Conservation (phyloP, 2,888 invertebrate species). For the Nysson spinosus region DNA sequence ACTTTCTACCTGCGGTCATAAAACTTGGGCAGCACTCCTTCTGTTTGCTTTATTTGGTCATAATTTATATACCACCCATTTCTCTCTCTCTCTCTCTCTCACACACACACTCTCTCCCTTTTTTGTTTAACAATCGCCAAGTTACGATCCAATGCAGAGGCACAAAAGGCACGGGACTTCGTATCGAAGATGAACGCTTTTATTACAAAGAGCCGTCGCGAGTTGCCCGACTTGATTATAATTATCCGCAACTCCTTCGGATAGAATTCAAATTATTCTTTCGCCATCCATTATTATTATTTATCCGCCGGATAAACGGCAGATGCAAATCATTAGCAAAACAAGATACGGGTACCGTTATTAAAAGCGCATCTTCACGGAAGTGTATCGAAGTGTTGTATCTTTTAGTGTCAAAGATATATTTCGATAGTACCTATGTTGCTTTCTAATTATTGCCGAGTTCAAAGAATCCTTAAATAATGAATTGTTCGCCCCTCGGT, state of each 20-base stretch:
- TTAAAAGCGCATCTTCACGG: conserved; percentile 1
- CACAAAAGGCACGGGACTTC: conserved; percentile 56
- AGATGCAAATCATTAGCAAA: too few species aligned
- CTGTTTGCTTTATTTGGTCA: conserved; percentile 24
- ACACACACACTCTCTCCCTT: too few species aligned
- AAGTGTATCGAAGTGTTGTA: not conserved
- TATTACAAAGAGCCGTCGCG: conserved; percentile 1
- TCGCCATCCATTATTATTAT: too few species aligned
- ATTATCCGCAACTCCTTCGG: conserved; percentile 1
- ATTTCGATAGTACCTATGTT: not conserved
- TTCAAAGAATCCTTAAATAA: not conserved
- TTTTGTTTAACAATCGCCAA: conserved; percentile 14
- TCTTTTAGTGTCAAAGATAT: not conserved
- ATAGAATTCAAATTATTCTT: too few species aligned
- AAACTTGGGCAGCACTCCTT: conserved; percentile 2
- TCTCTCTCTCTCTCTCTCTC: too few species aligned
- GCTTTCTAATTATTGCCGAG: not conserved
- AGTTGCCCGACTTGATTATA: conserved; percentile 1
- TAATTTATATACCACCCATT: conserved; percentile 20
- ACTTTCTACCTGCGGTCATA: conserved; percentile 8
- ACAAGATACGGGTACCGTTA: not conserved
- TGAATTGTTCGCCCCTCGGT: too few species aligned
- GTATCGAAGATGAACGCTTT: conserved; percentile 28
- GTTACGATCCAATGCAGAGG: conserved; percentile 44
- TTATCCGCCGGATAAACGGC: too few species aligned